Evolutionary conservation across 92 coral and sea anemone species (phyloP), one percentile per base, ranked within the genome.

Genomic region (Montipora capitata): DNA sequence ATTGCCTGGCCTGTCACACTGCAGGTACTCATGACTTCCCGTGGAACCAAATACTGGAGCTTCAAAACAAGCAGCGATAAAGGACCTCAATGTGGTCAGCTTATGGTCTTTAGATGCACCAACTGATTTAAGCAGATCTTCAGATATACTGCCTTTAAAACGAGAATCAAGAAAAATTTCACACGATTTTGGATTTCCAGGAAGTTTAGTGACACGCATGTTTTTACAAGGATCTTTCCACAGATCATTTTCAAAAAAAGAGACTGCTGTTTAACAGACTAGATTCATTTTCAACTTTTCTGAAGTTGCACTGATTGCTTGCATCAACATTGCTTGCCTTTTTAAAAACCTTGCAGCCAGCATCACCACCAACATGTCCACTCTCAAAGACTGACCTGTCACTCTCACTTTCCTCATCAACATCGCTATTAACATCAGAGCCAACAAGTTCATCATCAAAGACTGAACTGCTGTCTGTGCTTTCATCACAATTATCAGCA

Each of bases 151-250:
- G 6, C 39, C 43, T 7, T 69, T 42, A 69, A 40, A 40, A 69
- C 40, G 10, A 3, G 74, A 69, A 40, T 42, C 74, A 40, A 69
- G 74, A 40, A 40, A 69, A 69, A 15, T 5, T 11, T 40, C 15
- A 13, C 52, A 69, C 4, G 74, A 69, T 42, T 69, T 69, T 10
- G 17, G 51, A 40, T 69, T 69, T 1, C 74, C 74, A 69, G 56
- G 74, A 40, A 69, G 74, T 69, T 69, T 69, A 5, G 13, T 69
- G 49, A 52, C 20, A 69, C 10, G 18, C 10, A 69, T 69, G 35
- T 69, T 69, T 38, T 69, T 67, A 12, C 0, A 40, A 40, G 49
- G 74, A 69, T 69, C 74, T 69, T 69, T 69, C 52, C 74, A 69
- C 18, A 18, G 49, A 12, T 42, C 52, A 69, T 69, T 69, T 2